Evolutionary conservation across 2,888 invertebrate genomes (phyloP).

Genomic region (Heliconius aoede): DNA sequence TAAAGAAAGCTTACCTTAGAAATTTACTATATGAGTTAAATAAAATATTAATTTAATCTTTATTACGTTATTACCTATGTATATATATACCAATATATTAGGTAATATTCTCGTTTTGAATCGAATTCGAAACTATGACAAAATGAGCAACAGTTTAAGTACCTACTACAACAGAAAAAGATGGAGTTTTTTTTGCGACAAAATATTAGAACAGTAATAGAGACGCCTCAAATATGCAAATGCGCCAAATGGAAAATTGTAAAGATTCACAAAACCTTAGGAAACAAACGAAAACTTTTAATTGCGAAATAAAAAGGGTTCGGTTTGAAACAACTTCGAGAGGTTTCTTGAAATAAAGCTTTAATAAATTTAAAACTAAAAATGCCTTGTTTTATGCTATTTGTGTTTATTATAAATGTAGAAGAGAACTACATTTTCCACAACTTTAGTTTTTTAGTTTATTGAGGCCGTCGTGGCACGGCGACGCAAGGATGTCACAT

Average conservation of each 20-base stretch:
- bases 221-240: constrained; percentile 47
- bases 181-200: background rate
- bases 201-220: constrained; percentile 12
- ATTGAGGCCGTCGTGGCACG: background rate
- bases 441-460: too few species aligned
- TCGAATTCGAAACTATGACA: background rate
- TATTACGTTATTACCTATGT: too few species aligned
- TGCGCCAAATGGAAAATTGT: constrained; percentile 44
- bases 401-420: too few species aligned
- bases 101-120: too few species aligned
- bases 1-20: background rate
- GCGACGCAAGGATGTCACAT: too few species aligned
- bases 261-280: constrained; percentile 50
- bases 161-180: background rate
- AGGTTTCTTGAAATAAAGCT: constrained; percentile 29
- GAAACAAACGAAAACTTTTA: constrained; percentile 61
- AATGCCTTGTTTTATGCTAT: too few species aligned
- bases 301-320: constrained; percentile 60
- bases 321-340: constrained; percentile 34
- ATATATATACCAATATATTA: too few species aligned
- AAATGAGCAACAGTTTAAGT: background rate
- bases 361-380: background rate
- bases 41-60: too few species aligned
- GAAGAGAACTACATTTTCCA: too few species aligned
- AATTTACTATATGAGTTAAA: background rate